Evolutionary conservation across 2,113 vertebrate species (phyloP).

Genomic region (Callocephalon fimbriatum): DNA sequence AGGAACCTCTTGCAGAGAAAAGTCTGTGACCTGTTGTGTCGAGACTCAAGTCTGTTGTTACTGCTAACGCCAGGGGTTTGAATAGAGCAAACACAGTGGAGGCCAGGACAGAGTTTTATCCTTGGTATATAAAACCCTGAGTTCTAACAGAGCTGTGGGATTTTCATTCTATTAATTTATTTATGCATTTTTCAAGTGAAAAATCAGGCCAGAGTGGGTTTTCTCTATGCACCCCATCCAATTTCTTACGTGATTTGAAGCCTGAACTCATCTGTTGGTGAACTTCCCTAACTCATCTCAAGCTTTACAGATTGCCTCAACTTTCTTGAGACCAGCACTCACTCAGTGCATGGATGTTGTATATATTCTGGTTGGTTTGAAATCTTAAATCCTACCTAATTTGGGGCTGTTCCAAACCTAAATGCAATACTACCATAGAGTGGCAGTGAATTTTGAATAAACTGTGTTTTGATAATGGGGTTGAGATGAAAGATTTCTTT

Average conservation of each 20-base stretch:
- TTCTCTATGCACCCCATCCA: not conserved
- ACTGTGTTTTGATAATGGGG: not conserved
- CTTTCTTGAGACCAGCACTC: not conserved
- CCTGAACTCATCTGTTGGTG: not conserved
- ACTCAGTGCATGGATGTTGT: not conserved
- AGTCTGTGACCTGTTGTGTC: not conserved
- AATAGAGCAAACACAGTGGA: not conserved
- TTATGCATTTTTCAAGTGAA: not conserved
- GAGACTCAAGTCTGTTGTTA: not conserved
- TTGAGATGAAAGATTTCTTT: not conserved
- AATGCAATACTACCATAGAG: not conserved
- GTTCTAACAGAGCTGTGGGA: not conserved
- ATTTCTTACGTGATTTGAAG: not conserved
- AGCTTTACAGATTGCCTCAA: not conserved
- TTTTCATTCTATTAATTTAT: not conserved
- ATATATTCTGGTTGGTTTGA: not conserved
- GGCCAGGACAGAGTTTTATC: not conserved
- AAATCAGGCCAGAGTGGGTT: rapidly evolving
- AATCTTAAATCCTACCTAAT: not conserved
- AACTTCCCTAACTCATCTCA: not conserved
- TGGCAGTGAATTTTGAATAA: not conserved
- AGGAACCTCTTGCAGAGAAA: not conserved
- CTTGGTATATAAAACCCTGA: not conserved
- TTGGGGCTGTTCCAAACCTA: not conserved
- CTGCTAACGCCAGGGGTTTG: not conserved